Evolutionary conservation across 2,113 vertebrate species (phyloP), one percentile per base, ranked within the genome.

Genomic region (Hemibagrus wyckioides): DNA sequence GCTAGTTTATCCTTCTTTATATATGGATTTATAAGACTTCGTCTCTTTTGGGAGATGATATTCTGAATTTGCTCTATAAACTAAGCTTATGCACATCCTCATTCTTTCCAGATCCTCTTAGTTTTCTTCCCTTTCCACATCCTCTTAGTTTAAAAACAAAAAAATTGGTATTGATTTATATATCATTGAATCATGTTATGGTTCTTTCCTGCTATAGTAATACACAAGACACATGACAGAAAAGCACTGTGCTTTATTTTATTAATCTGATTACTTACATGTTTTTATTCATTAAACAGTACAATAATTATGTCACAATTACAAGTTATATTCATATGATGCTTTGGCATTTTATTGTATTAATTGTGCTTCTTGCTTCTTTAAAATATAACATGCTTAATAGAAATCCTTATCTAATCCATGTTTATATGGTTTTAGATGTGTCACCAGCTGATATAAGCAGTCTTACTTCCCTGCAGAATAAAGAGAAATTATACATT

Each of bases 391-490:
- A 41, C 9, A 10, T 73, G 69, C 36, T 41, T 73, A 71, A 6
- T 19, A 25, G 2, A 75, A 41, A 6, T 44, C 21, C 71, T 2
- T 28, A 73, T 73, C 39, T 10, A 41, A 6, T 44, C 39, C 71
- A 6, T 44, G 41, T 73, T 8, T 10, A 9, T 36, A 39, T 71
- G 67, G 67, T 9, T 44, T 75, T 75, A 44, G 10, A 25, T 23
- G 48, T 54, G 10, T 33, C 52, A 28, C 36, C 50, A 84, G 65
- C 21, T 6, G 30, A 84, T 3, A 48, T 48, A 48, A 48, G 44
- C 6, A 48, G 54, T 75, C 7, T 84, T 41, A 84, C 25, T 84
- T 57, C 30, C 65, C 83, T 84, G 67, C 36, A 84, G 41, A 33
- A 73, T 15, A 57, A 39, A 56, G 36, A 36, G 41, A 73, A 36